Base-by-base conservation (phyloP, 2,113 vertebrate species). In the Microcebus griseorufus region DNA sequence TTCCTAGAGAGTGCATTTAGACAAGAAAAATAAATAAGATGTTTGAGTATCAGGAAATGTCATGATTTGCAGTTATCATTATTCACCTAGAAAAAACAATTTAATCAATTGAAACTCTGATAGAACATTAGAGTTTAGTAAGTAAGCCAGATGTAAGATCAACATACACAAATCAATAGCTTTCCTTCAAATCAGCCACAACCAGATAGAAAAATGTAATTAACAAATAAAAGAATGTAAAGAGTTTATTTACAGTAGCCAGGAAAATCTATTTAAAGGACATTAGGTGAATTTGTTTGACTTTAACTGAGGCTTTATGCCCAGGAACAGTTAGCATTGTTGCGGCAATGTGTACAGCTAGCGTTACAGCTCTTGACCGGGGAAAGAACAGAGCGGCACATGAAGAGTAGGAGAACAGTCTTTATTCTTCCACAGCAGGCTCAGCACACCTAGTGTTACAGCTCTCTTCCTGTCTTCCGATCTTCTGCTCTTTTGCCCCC, bases 1-100 rank as follows among this genome's bases (percentile, higher is more conserved):
- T 94, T 96, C 48, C 37, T 92, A 93, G 65, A 53, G 20, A 86
- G 53, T 76, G 9, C 20, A 60, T 91, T 94, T 83, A 85, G 55
- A 86, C 12, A 95, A 94, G 88, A 97, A 95, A 96, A 93, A 76
- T 65, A 88, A 92, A 51, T 82, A 73, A 80, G 65, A 76, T 89
- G 23, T 81, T 48, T n/a, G 9, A 89, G 45, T 96, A 83, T 82
- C 29, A 97, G 22, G 95, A 89, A 86, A 14, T 79, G 69, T 91
- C 11, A 60, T 18, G 29, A 90, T 85, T 95, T 67, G 32, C 23
- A 88, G 45, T 88, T 86, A 85, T 93, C 13, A 62, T 90, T 87
- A 85, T 82, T 79, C n/a, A 92, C 34, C 17, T 81, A 72, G 45
- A 93, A 93, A 29, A 78, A 16, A 16, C 37, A 89, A 64, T 79